These are phyloP conservation scores for Hapalemur alaotrensis DNA, from an alignment of 2,797 vertebrate species.

Conservation along the genomic window DNA sequence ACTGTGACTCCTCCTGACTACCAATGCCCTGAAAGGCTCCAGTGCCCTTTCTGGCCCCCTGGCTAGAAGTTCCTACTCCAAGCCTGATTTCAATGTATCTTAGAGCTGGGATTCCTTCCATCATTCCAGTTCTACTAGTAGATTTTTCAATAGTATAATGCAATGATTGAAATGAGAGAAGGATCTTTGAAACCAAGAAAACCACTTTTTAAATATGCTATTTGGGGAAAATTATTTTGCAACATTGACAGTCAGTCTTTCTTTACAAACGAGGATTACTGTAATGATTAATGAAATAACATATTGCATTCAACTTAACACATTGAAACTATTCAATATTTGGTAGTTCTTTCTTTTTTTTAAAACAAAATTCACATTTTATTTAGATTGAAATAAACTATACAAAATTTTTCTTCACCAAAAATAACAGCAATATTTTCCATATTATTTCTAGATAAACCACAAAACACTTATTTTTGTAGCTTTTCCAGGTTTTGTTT, in stretches of 20 bases:
- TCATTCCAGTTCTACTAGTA: not conserved
- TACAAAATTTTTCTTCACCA: too few species aligned
- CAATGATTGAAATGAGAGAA: not conserved
- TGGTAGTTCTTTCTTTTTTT: not conserved
- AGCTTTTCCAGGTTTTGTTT: too few species aligned
- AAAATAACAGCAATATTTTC: too few species aligned
- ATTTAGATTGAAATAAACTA: too few species aligned
- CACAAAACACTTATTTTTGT: too few species aligned
- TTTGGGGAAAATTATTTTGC: not conserved
- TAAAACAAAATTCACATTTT: too few species aligned
- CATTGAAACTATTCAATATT: not conserved
- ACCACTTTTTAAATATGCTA: not conserved
- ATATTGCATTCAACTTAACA: not conserved
- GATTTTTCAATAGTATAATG: not conserved
- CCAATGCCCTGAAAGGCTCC: too few species aligned
- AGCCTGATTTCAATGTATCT: rapidly evolving
- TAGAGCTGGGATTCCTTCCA: not conserved
- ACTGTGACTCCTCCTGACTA: too few species aligned
- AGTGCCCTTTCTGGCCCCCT: not conserved
- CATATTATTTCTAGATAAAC: too few species aligned
- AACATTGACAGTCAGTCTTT: not conserved
- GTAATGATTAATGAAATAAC: not conserved
- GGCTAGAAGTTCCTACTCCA: not conserved
- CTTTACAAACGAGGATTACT: not conserved
- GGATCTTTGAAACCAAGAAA: not conserved